These are phyloP conservation scores for Bilobella aurantiaca DNA, from an alignment of 1,140 invertebrate species.

Conservation along the genomic window DNA sequence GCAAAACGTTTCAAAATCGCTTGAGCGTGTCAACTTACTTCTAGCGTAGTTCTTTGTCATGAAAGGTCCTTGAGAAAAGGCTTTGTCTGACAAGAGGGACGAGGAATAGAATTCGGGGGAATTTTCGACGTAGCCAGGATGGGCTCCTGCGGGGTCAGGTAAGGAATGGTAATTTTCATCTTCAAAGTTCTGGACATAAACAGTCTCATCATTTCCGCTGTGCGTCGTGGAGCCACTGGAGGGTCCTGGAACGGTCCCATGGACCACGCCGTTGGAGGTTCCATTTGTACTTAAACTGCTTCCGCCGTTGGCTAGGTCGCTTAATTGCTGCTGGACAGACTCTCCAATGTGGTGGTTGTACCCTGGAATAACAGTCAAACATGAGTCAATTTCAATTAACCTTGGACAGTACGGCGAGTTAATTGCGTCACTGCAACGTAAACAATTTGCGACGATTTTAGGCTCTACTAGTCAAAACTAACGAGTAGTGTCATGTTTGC, in stretches of 20 bases:
- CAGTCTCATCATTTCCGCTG: conserved; percentile 35
- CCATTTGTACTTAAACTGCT: conserved; percentile 18
- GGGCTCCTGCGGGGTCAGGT: conserved; percentile 45
- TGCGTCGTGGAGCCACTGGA: conserved; percentile 35
- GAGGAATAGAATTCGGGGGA: conserved; percentile 66
- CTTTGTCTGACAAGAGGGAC: conserved; percentile 37
- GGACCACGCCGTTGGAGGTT: conserved; percentile 20
- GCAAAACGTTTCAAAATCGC: conserved; percentile 3
- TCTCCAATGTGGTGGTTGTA: conserved; percentile 44
- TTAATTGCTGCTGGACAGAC: conserved; percentile 41
- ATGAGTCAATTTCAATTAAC: not conserved
- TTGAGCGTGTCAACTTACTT: conserved; percentile 20
- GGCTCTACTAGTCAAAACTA: not conserved
- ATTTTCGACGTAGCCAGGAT: conserved; percentile 51
- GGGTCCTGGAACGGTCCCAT: conserved; percentile 29
- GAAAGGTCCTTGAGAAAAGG: conserved; percentile 22
- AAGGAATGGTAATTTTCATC: conserved; percentile 59
- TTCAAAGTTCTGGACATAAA: conserved; percentile 45
- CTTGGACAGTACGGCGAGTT: too few relatives aligned
- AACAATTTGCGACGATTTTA: not conserved
- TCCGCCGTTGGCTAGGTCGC: conserved; percentile 33
- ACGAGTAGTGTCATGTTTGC: too few relatives aligned
- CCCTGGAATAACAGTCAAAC: conserved; percentile 38
- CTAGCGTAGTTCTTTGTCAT: conserved; percentile 29
- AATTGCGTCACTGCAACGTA: not conserved